Conservation (phyloP, 2,113 vertebrate species). For the Pterocles burchelli region DNA sequence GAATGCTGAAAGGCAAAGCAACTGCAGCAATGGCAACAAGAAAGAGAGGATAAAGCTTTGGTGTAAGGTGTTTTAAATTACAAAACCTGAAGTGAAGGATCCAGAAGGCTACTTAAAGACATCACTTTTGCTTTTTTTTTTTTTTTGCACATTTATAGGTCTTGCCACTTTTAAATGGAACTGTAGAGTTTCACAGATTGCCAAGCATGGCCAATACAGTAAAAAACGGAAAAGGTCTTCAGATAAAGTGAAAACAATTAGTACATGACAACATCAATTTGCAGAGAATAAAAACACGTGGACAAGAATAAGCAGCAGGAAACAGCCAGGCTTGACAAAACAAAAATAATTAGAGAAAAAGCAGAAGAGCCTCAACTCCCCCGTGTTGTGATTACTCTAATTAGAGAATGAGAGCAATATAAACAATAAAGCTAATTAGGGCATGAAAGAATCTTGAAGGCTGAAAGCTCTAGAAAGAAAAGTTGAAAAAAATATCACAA, state of each 20-base stretch:
- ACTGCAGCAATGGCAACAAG: background rate
- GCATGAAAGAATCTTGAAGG: background rate
- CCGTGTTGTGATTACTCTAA: slow-evolving; percentile 19
- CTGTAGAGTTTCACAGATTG: background rate
- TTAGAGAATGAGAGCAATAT: slow-evolving; percentile 28
- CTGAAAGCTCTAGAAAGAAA: slow-evolving; percentile 14
- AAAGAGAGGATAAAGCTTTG: background rate
- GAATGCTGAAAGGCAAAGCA: background rate
- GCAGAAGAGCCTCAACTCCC: background rate
- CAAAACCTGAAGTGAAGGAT: background rate
- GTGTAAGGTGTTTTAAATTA: background rate
- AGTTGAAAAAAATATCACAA: background rate
- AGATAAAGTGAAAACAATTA: slow-evolving; percentile 21
- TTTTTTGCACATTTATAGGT: background rate
- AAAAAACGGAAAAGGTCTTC: slow-evolving; percentile 6
- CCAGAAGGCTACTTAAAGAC: background rate
- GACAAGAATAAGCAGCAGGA: slow-evolving; percentile 23
- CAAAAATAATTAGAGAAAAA: slow-evolving; percentile 52
- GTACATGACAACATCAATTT: slow-evolving; percentile 17
- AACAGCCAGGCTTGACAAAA: slow-evolving; percentile 24
- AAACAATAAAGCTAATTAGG: slow-evolving; percentile 50
- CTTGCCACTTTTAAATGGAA: background rate
- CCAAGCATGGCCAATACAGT: background rate
- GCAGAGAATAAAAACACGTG: background rate
- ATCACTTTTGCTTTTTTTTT: background rate